Conservation (phyloP, 2,113 vertebrate species). For the Proteles cristata region DNA sequence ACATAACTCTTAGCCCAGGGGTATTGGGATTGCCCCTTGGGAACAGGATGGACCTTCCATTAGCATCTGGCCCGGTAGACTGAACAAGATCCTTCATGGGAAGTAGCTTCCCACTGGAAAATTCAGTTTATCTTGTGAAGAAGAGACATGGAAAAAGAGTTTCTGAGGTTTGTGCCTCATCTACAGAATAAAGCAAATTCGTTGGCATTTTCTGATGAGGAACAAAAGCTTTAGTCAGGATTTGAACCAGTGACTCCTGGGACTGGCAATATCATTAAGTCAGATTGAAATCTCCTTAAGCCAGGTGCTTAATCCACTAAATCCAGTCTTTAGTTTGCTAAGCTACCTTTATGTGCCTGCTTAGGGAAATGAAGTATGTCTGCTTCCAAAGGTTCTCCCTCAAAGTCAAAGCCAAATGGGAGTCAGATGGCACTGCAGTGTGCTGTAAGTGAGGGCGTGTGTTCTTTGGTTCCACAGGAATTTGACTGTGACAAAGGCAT, state of each 20-base stretch:
- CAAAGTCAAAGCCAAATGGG: conserved; percentile 14
- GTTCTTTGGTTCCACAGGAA: background rate
- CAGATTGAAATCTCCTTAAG: conserved; percentile 64
- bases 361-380: conserved; percentile 17
- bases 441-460: fast-evolving
- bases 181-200: conserved; percentile 26
- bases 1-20: background rate
- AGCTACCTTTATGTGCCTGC: conserved; percentile 50
- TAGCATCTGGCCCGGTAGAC: background rate
- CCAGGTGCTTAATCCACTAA: conserved; percentile 58
- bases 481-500: background rate
- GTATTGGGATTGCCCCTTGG: background rate
- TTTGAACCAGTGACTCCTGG: conserved; percentile 65
- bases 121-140: background rate
- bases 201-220: conserved; percentile 44
- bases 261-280: conserved; percentile 49
- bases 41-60: background rate
- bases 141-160: background rate
- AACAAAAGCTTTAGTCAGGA: conserved; percentile 37
- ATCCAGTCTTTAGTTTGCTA: conserved; percentile 46
- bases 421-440: background rate
- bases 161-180: background rate
- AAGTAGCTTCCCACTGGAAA: background rate
- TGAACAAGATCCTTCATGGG: background rate
- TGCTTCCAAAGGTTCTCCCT: conserved; percentile 43